Evolutionary conservation across 2,797 vertebrate genomes (phyloP).

Genomic region (Myotis vivesi): DNA sequence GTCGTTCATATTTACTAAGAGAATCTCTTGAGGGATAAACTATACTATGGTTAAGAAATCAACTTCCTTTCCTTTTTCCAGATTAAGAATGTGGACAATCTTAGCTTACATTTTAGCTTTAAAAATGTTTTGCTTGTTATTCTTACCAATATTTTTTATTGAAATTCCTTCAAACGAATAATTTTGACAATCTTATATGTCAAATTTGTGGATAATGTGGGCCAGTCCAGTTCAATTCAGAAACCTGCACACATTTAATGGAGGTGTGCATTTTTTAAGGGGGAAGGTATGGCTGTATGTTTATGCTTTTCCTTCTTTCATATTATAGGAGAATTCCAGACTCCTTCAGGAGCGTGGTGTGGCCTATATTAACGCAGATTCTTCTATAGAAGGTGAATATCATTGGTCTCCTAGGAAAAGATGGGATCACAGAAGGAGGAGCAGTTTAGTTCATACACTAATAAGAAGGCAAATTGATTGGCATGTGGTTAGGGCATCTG

Average conservation of each 20-base stretch:
- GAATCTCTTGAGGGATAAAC: not conserved
- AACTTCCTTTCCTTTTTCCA: not conserved
- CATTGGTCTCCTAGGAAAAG: not conserved
- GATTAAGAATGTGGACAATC: not conserved
- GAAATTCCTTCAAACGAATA: not conserved
- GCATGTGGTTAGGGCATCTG: not conserved
- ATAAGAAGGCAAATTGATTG: not conserved
- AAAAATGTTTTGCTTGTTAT: not conserved
- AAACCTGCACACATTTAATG: not conserved
- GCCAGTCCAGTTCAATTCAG: not conserved
- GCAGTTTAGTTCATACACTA: not conserved
- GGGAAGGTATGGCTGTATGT: not conserved
- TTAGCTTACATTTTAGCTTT: constrained; percentile 1
- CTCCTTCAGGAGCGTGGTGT: constrained; percentile 92
- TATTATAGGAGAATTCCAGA: constrained; percentile 92
- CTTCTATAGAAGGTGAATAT: constrained; percentile 92
- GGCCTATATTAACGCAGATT: constrained; percentile 97
- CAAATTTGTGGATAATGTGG: not conserved
- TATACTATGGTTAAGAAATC: not conserved
- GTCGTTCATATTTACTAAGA: not conserved
- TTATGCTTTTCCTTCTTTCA: constrained; percentile 51
- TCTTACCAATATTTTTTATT: not conserved
- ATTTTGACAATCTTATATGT: not conserved
- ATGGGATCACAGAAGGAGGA: not conserved
- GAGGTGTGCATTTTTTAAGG: not conserved